Base-by-base conservation (phyloP, 2,797 vertebrate species). In the Gadopsis bispinosus region DNA sequence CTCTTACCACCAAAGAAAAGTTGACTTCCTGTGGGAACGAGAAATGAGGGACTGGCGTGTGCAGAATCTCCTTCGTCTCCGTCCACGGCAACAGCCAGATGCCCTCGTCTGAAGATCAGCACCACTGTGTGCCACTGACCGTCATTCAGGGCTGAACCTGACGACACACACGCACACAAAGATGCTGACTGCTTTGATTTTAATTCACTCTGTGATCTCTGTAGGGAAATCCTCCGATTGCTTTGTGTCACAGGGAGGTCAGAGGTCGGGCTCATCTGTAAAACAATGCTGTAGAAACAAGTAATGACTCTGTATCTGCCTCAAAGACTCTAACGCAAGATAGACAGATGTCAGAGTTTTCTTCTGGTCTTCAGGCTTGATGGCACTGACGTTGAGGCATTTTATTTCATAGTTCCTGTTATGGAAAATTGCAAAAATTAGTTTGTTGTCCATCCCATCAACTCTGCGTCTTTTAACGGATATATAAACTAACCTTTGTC, bases 81-180 rank as follows among this genome's bases (percentile, higher is more conserved):
- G 26, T 98, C 97, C 74, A 97, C 94, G 0, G 78, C 75, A 85
- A 98, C 4, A 54, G 69, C 94, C 77, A 97, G 76, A 71, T 91
- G 96, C 70, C 92, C 96, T 79, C 83, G 94, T 87, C 92, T 95
- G 71, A 92, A 93, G 73, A 83, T 93, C 55, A 99, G 87, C 43
- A 93, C 93, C 75, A 98, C 79, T 0, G 93, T 95, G 94, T 99
- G 97, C 97, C 97, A 98, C 85, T 97, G 97, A 0, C 97, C 97
- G 0, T 99, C 96, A 73, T 95, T 97, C 87, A 99, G 91, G 67
- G 83, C 90, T 16, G 84, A 79, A 80, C 97, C 98, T 99, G 84
- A 48, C 22, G n/a, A 77, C 19, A 48, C 51, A 79, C 67, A 83
- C 29, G 70, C 37, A 64, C 45, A 71, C n/a, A 45, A 14, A 45